Base-by-base conservation (phyloP, 2,113 vertebrate genomes). In the Vicugna pacos region DNA sequence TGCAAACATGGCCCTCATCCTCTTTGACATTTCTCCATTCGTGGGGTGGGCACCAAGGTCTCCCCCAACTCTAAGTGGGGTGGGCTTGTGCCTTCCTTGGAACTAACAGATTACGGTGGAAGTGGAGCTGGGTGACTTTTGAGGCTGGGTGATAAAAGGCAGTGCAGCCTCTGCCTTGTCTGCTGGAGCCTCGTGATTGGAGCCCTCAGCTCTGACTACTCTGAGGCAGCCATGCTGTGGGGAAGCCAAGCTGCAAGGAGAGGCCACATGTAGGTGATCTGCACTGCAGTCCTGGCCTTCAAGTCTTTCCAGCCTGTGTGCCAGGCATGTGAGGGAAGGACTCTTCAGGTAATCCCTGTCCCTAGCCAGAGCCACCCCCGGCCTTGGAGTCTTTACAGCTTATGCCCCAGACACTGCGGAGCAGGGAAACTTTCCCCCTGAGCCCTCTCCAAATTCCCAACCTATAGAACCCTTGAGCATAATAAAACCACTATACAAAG, bases 351-450 rank as follows among this genome's bases (percentile, higher is more conserved):
- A 11, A 77, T 11, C 46, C 22, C 24, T 54, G 19, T 0, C 5
- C 5, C 13, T 11, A 22, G 7, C 15, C 14, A 1, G 30, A 42
- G 3, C 19, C 24, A 9, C n/a, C 17, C 8, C 15, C 8, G 13
- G 3, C 26, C n/a, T 42, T 56, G 4, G 11, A 87, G 26, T 60
- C 69, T 85, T 38, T 24, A 42, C 14, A 48, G 15, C 17, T 52
- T 30, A 72, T 75, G 35, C 7, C 2, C 15, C 67, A 48, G 48
- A 65, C 6, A 10, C 3, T 30, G 10, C 19, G n/a, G 13, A 52
- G 4, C 22, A 38, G 6, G 80, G 8, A 56, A 20, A n/a, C 7
- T 42, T 58, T 24, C 15, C 30, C 48, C 11, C 2, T 42, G 7
- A 42, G 5, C 38, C 8, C 17, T 64, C 8, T 91, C 4, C 5